Conservation (phyloP, 2,888 invertebrate genomes). For the Rhopalosiphum nymphaeae region DNA sequence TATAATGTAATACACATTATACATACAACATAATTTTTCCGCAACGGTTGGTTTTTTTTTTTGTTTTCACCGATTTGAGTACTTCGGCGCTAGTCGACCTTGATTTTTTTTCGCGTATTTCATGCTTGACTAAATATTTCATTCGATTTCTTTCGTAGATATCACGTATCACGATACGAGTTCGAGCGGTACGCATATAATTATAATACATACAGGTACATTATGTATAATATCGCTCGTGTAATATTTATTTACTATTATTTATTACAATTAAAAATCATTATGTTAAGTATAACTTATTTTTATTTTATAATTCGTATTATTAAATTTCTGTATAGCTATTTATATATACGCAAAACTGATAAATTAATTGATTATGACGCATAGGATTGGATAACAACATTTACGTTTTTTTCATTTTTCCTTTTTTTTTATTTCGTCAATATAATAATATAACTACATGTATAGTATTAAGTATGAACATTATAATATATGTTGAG, state of each 20-base stretch:
- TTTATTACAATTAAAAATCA: slow-evolving; percentile 8
- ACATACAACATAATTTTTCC: neutral
- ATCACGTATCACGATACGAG: neutral
- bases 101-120: slow-evolving; percentile 23
- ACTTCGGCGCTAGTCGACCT: neutral
- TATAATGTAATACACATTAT: neutral
- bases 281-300: neutral
- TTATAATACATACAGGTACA: neutral
- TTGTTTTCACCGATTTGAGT: slow-evolving; percentile 6
- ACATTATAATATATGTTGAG: neutral
- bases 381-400: neutral
- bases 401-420: neutral
- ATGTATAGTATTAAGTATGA: neutral
- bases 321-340: neutral
- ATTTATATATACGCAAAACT: neutral
- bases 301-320: slow-evolving; percentile 2
- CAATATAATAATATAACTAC: neutral
- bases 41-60: slow-evolving; percentile 23
- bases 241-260: neutral
- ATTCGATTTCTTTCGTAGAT: neutral
- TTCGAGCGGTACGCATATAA: neutral
- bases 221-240: neutral
- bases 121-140: slow-evolving; percentile 15
- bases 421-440: neutral
- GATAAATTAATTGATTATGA: neutral